Percentiles rank a stretch among this genome's conserved stretches.
phyloP scores from a whole-genome alignment of 2,888 invertebrate genomes.

The Pyrochroa serraticornis region DNA sequence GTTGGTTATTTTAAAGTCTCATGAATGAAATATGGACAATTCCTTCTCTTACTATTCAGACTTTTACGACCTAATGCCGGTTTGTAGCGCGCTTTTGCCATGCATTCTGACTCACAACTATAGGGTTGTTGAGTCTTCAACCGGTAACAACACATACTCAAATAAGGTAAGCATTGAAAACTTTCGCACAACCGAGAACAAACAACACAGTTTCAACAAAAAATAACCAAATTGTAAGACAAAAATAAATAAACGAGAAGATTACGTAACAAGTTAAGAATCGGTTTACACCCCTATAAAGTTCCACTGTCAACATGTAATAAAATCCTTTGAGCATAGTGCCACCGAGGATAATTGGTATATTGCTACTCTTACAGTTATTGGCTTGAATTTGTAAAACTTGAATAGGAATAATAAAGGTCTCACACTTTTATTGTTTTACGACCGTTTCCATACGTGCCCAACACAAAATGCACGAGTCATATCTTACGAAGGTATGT shows the following conservation, averaged over 20 bases:
- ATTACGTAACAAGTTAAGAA: slow-evolving; percentile 30
- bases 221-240: slow-evolving; percentile 12
- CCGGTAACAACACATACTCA: too few species aligned
- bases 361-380: slow-evolving; percentile 28
- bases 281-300: slow-evolving; percentile 35
- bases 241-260: slow-evolving; percentile 25
- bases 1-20: too few species aligned
- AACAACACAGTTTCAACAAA: too few species aligned
- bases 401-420: neutral
- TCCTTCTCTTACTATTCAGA: too few species aligned
- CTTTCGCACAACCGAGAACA: too few species aligned
- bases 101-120: too few species aligned
- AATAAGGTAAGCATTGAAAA: too few species aligned
- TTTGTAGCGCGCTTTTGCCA: too few species aligned
- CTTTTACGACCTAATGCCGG: too few species aligned
- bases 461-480: slow-evolving; percentile 3
- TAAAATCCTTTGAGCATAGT: slow-evolving; percentile 29
- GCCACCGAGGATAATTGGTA: slow-evolving; percentile 27
- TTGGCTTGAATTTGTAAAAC: slow-evolving; percentile 23
- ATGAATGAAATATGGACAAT: too few species aligned
- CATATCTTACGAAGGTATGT: slow-evolving; percentile 15
- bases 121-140: too few species aligned
- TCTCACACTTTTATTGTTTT: slow-evolving; percentile 12
- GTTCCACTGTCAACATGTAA: slow-evolving; percentile 33
- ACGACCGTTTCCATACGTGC: slow-evolving; percentile 5